Conservation (phyloP, 2,113 vertebrate genomes). For the Camelus bactrianus region DNA sequence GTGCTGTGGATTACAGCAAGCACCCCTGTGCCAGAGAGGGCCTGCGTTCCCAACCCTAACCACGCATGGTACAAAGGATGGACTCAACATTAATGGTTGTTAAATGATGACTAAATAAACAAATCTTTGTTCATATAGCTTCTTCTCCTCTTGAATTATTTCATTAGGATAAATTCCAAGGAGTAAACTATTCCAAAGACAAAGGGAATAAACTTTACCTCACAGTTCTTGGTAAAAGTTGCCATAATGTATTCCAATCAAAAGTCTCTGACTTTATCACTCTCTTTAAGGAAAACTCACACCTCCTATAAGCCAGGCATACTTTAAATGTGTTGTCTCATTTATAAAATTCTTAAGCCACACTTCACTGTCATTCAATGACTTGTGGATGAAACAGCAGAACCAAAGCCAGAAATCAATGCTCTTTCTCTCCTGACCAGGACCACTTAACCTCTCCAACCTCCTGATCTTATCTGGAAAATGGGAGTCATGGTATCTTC, state of each 20-base stretch:
- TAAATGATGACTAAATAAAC: conserved; percentile 45
- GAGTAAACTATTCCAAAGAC: conserved; percentile 38
- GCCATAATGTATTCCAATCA: neutral
- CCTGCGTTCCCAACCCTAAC: neutral
- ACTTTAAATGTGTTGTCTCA: neutral
- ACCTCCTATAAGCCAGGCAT: neutral
- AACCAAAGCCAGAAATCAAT: conserved; percentile 3
- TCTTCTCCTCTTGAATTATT: conserved; percentile 50
- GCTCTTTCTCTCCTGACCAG: neutral
- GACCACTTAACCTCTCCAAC: neutral
- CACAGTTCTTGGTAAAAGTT: neutral
- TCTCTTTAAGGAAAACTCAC: neutral
- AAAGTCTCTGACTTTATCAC: neutral
- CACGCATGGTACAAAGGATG: neutral
- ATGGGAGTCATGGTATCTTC: neutral
- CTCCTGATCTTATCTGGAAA: neutral
- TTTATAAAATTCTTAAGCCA: neutral
- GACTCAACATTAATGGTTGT: neutral
- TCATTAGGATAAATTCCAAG: conserved; percentile 34
- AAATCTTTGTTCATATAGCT: neutral
- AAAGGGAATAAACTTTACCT: neutral
- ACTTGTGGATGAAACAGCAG: neutral
- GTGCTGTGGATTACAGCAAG: neutral
- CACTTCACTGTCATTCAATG: neutral
- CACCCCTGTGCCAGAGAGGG: neutral